Conservation (phyloP, 1,140 invertebrate genomes). For the Hydropsyche tenuis region DNA sequence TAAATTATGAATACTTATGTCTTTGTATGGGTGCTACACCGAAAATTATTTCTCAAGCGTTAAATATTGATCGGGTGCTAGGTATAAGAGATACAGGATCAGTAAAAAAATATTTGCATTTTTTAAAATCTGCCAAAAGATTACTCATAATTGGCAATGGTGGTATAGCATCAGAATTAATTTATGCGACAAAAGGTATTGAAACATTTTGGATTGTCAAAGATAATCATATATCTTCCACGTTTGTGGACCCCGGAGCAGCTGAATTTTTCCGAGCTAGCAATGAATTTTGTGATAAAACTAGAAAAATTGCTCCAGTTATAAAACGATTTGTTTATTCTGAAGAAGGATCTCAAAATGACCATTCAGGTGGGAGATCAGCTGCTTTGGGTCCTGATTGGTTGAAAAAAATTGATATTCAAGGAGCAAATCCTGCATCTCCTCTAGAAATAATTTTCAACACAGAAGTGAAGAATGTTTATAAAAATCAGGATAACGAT, state of each 20-base stretch:
- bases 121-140: slow-evolving; percentile 70
- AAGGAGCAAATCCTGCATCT: slow-evolving; percentile 60
- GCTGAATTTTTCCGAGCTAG: slow-evolving; percentile 85
- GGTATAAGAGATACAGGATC: slow-evolving; percentile 97
- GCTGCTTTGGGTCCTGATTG: slow-evolving; percentile 96
- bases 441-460: slow-evolving; percentile 71
- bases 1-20: slow-evolving; percentile 85
- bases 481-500: slow-evolving; percentile 54
- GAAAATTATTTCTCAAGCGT: slow-evolving; percentile 72
- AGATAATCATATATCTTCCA: slow-evolving; percentile 89
- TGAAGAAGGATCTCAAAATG: slow-evolving; percentile 60
- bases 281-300: slow-evolving; percentile 55
- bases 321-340: slow-evolving; percentile 76
- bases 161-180: slow-evolving; percentile 96
- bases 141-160: slow-evolving; percentile 94
- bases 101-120: slow-evolving; percentile 78
- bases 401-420: slow-evolving; percentile 76
- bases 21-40: slow-evolving; percentile 89
- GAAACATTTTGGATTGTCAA: slow-evolving; percentile 94
- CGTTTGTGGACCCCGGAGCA: slow-evolving; percentile 95
- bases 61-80: slow-evolving; percentile 73
- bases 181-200: slow-evolving; percentile 84
- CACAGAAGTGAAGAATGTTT: slow-evolving; percentile 70
- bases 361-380: slow-evolving; percentile 64
- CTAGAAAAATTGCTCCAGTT: slow-evolving; percentile 48